Base-by-base conservation (phyloP, 2,113 vertebrate species). In the Rafetus swinhoei region DNA sequence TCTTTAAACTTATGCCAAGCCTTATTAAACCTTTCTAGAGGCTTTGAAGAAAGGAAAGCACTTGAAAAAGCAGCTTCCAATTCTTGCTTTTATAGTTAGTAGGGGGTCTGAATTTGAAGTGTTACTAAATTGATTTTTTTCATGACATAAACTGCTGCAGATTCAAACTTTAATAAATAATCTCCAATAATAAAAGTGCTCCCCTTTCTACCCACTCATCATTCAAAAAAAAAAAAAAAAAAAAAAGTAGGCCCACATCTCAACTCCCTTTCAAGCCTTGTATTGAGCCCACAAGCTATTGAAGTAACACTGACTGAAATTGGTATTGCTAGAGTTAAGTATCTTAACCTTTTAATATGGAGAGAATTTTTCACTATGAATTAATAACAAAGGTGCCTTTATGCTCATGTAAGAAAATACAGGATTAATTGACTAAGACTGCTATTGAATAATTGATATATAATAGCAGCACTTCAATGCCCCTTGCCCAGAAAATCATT, bases 1-100 rank as follows among this genome's bases (percentile, higher is more conserved):
- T 32, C 1, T 25, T 2, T 3, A 21, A 76, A 83, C 19, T 80
- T 87, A 91, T 39, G 2, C 21, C 82, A 87, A 82, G 3, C 12
- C 15, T 69, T 69, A 85, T 59, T 92, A 79, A 86, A 90, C 81
- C 25, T 60, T 15, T 11, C 11, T n/a, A 76, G 24, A 56, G 14
- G 16, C 12, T 94, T 88, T 80, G 54, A 90, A 90, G 22, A 92
- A 92, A 79, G 9, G 14, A 89, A 96, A 90, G 8, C 25, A 21
- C 15, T 93, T 88, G 81, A 95, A 94, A 89, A 87, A 15, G 19
- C 14, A 90, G 4, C 8, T 93, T 95, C 15, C 3, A 79, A 7
- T 91, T 90, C 29, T 62, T 62, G 13, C 69, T 92, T 85, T 80
- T 45, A 29, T 29, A 52, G 19, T 69, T 96, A 82, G 50, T 62